Conservation (phyloP, 2,888 invertebrate genomes). For the Julus scanicus region DNA sequence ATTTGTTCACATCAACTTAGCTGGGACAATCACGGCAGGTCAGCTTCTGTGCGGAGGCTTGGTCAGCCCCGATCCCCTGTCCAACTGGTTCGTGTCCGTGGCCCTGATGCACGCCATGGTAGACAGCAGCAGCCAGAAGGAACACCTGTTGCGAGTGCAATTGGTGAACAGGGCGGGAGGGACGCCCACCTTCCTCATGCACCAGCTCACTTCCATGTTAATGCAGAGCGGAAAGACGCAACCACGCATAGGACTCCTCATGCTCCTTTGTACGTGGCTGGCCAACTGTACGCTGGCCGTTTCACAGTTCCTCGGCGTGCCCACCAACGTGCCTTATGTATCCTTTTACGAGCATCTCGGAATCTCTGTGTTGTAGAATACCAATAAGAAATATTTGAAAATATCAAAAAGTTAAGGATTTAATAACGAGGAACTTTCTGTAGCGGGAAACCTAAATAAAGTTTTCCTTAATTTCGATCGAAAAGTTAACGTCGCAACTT, state of each 20-base stretch:
- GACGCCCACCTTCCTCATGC: constrained; percentile 87
- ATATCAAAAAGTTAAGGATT: too few relatives aligned
- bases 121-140: constrained; percentile 80
- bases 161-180: constrained; percentile 85
- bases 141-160: constrained; percentile 89
- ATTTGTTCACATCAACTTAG: constrained; percentile 60
- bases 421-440: not conserved
- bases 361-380: constrained; percentile 3
- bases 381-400: not conserved
- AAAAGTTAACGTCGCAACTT: constrained; percentile 67
- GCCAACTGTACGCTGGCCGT: constrained; percentile 86
- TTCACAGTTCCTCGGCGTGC: constrained; percentile 80
- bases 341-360: constrained; percentile 62
- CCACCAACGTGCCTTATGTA: constrained; percentile 83
- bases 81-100: constrained; percentile 95
- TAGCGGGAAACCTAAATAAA: not conserved
- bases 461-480: constrained; percentile 41
- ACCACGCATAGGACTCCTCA: constrained; percentile 87
- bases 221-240: constrained; percentile 83
- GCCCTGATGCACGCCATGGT: constrained; percentile 90
- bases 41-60: constrained; percentile 93
- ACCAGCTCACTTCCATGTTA: constrained; percentile 85
- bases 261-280: constrained; percentile 90
- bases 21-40: constrained; percentile 72
- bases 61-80: constrained; percentile 86